A percentile compares a stretch with the other conserved stretches of the same genome.
Evolutionary conservation across 1,140 invertebrate genomes (phyloP).

Genomic region (Zaprionus kolodkinae): DNA sequence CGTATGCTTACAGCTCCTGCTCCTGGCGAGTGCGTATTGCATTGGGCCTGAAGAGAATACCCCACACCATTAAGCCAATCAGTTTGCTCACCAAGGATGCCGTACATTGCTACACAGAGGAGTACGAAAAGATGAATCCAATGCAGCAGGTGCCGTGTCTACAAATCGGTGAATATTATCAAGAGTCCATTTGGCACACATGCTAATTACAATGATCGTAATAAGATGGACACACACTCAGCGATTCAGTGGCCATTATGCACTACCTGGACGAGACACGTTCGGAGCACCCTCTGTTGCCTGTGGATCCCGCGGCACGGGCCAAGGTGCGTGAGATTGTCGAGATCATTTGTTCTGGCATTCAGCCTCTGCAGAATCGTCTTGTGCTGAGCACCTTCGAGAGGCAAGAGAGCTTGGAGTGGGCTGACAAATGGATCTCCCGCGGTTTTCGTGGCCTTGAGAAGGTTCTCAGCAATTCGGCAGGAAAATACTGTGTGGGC

Average conservation of each 20-base stretch:
- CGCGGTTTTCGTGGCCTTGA: constrained; percentile 95
- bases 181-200: constrained; percentile 25
- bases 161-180: constrained; percentile 87
- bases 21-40: constrained; percentile 96
- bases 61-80: constrained; percentile 95
- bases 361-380: constrained; percentile 97
- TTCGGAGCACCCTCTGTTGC: constrained; percentile 92
- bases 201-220: not conserved
- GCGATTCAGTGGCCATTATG: constrained; percentile 97
- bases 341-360: constrained; percentile 93
- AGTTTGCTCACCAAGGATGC: constrained; percentile 93
- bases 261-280: constrained; percentile 97
- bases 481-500: constrained; percentile 97
- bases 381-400: constrained; percentile 91
- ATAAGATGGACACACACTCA: constrained; percentile 90
- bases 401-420: constrained; percentile 92
- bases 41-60: constrained; percentile 96
- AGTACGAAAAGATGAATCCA: constrained; percentile 94
- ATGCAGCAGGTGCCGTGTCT: constrained; percentile 96
- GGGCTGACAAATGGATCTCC: constrained; percentile 96
- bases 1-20: constrained; percentile 95
- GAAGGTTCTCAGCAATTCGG: constrained; percentile 90
- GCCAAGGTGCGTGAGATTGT: constrained; percentile 90
- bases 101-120: constrained; percentile 91
- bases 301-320: constrained; percentile 92